Evolutionary conservation across 2,888 invertebrate genomes (phyloP).

Genomic region (Tiphia femorata): DNA sequence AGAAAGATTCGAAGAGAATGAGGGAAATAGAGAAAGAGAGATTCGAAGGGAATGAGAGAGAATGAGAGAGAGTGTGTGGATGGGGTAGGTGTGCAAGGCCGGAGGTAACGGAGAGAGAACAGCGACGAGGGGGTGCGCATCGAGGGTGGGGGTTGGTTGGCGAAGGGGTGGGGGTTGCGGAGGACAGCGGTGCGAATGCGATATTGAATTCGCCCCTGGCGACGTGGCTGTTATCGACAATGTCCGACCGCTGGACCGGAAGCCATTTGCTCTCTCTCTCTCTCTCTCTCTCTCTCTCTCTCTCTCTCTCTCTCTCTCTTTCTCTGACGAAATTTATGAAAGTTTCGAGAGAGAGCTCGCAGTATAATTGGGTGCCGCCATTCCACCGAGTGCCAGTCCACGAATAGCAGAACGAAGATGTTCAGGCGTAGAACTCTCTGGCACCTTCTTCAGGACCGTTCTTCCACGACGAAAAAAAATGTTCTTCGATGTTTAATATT

Average conservation of each 20-base stretch:
- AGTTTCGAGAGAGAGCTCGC: conserved; percentile 50
- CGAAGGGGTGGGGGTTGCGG: conserved; percentile 7
- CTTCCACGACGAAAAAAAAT: no score
- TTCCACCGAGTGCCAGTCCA: conserved; percentile 12
- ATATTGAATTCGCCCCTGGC: conserved; percentile 62
- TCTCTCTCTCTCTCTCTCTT: conserved; percentile 13
- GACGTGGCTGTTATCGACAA: conserved; percentile 64
- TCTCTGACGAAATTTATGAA: conserved; percentile 63
- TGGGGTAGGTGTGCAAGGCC: conserved; percentile 8
- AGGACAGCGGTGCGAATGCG: conserved; percentile 55
- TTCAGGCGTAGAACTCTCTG: conserved; percentile 2
- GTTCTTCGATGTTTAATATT: no score
- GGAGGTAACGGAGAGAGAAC: conserved; percentile 7
- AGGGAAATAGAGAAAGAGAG: not conserved
- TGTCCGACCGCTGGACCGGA: conserved; percentile 65
- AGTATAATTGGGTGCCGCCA: conserved; percentile 44
- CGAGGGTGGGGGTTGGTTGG: conserved; percentile 13
- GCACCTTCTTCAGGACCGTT: not conserved
- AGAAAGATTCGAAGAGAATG: conserved; percentile 1
- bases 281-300: conserved; percentile 16
- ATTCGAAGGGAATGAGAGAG: conserved; percentile 10
- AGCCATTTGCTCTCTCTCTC: conserved; percentile 58
- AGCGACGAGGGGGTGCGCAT: conserved; percentile 9
- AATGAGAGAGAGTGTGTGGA: conserved; percentile 15
- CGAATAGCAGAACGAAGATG: conserved; percentile 39